These are phyloP conservation scores for Chelonia mydas DNA, from an alignment of 2,797 vertebrate species.

Conservation along the genomic window DNA sequence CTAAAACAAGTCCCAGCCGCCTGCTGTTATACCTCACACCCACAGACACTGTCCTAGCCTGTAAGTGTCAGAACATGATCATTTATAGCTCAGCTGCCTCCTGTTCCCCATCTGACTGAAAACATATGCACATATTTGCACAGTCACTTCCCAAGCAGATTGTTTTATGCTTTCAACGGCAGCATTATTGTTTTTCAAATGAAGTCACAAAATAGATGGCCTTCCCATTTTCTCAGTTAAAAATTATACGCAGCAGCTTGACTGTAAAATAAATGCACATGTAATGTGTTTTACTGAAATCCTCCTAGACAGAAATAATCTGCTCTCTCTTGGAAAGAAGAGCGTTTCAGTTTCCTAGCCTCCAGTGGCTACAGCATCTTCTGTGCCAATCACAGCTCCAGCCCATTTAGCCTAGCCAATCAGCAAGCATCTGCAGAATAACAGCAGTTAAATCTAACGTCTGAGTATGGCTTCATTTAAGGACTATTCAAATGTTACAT, in stretches of 20 bases:
- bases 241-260: background rate
- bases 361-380: background rate
- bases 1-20: background rate
- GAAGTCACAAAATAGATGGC: background rate
- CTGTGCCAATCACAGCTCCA: background rate
- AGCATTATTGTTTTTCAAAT: background rate
- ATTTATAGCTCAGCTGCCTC: background rate
- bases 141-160: background rate
- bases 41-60: background rate
- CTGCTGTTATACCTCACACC: background rate
- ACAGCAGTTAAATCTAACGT: accelerated
- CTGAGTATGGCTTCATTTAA: accelerated
- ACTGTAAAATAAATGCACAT: background rate
- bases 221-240: background rate
- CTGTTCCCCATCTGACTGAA: background rate
- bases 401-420: background rate
- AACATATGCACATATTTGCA: background rate
- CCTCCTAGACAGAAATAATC: background rate
- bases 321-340: background rate
- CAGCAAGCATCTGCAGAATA: background rate
- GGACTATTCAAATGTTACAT: background rate
- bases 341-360: background rate
- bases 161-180: background rate
- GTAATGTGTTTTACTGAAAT: background rate
- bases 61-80: background rate